A percentile compares a stretch with the other conserved stretches of the same genome.
These are phyloP conservation scores for Planococcus citri DNA, from an alignment of 1,140 invertebrate species.

Conservation along the genomic window DNA sequence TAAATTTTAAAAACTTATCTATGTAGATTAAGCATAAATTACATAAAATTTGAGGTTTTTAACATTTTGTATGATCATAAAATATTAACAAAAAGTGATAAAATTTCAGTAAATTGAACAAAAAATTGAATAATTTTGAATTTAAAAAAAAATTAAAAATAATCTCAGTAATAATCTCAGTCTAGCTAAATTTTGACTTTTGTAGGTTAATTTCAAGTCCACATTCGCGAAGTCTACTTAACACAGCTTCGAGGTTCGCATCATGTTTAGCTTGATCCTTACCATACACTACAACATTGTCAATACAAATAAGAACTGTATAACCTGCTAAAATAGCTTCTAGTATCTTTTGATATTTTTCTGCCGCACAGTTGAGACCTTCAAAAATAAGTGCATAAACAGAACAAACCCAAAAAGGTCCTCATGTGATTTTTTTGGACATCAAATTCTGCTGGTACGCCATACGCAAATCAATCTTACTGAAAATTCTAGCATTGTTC, in stretches of 20 bases:
- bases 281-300: not conserved
- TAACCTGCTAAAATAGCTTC: not conserved
- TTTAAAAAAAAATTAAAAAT: too few species aligned
- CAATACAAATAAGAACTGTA: not conserved
- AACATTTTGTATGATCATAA: too few species aligned
- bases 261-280: not conserved
- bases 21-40: too few species aligned
- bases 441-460: not conserved
- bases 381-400: not conserved
- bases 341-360: not conserved
- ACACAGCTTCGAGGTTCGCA: not conserved
- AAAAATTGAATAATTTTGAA: too few species aligned
- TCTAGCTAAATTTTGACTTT: not conserved
- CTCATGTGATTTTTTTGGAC: not conserved
- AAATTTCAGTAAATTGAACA: too few species aligned
- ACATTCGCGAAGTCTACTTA: not conserved
- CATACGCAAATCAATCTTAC: not conserved
- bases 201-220: not conserved
- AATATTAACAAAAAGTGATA: too few species aligned
- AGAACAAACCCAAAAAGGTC: not conserved
- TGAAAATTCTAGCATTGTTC: not conserved
- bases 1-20: too few species aligned
- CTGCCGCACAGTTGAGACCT: not conserved
- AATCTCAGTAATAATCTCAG: too few species aligned
- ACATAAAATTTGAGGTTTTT: too few species aligned